Conservation (phyloP, 2,797 vertebrate species). For the Borostomias antarcticus region DNA sequence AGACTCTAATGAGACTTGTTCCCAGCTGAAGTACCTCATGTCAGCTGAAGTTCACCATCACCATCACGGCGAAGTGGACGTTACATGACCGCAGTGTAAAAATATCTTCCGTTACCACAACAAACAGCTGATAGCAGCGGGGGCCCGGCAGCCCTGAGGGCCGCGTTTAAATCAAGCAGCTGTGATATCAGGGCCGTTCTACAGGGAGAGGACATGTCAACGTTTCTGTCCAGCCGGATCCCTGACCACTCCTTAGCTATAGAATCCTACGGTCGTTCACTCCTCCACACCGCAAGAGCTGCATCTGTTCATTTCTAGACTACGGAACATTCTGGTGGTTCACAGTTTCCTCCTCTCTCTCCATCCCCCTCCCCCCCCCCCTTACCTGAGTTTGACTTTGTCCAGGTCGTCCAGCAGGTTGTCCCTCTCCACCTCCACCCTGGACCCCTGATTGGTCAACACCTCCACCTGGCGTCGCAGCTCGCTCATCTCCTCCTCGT, state of each 20-base stretch:
- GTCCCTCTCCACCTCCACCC: constrained; percentile 89
- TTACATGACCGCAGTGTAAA: constrained; percentile 17
- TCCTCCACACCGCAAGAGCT: neutral
- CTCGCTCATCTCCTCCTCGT: constrained; percentile 92
- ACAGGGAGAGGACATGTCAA: neutral
- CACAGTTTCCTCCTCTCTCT: neutral
- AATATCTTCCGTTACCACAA: constrained; percentile 32
- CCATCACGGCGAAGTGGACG: neutral
- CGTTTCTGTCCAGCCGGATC: neutral
- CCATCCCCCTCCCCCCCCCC: neutral
- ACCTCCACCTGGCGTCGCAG: constrained; percentile 88
- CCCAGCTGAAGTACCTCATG: neutral
- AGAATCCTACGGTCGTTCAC: neutral
- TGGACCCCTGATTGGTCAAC: constrained; percentile 87
- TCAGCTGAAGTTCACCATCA: neutral
- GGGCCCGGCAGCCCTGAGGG: neutral
- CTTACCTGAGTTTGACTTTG: constrained; percentile 90
- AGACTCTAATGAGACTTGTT: neutral
- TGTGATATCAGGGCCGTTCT: neutral
- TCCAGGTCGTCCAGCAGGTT: constrained; percentile 90
- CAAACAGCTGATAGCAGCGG: constrained; percentile 36
- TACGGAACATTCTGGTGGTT: too few species aligned
- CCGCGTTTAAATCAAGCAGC: neutral
- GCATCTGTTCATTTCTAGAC: neutral
- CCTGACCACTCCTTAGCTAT: neutral